Evolutionary conservation across 2,797 vertebrate genomes (phyloP).

Genomic region (Trachops cirrhosus): DNA sequence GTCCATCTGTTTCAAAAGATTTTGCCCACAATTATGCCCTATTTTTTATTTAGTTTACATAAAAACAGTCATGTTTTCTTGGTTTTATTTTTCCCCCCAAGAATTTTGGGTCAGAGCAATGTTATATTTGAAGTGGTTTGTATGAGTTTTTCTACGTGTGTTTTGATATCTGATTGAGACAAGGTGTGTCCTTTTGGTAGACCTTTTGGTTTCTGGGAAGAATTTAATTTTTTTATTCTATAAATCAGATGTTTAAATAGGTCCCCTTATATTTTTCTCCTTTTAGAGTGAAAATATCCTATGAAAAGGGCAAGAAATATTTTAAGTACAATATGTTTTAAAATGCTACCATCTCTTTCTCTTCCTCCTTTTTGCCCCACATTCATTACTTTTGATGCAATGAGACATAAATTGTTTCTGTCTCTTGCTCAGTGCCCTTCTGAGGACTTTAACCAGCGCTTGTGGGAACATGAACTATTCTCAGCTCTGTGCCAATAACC

Average conservation of each 20-base stretch:
- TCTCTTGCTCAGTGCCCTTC: not conserved
- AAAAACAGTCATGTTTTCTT: slow-evolving; percentile 35
- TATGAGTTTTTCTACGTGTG: slow-evolving; percentile 39
- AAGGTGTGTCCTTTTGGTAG: slow-evolving; percentile 34
- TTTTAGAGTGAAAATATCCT: slow-evolving; percentile 18
- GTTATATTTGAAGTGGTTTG: slow-evolving; percentile 32
- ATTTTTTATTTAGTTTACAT: slow-evolving; percentile 46
- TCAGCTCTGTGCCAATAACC: not conserved
- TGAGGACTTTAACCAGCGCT: not conserved
- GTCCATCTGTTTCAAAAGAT: slow-evolving; percentile 40
- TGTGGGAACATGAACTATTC: not conserved
- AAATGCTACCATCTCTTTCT: not conserved
- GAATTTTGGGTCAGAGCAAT: slow-evolving; percentile 26
- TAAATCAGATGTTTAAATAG: slow-evolving; percentile 10
- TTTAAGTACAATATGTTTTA: not conserved
- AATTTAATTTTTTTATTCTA: slow-evolving; percentile 28
- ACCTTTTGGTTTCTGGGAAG: slow-evolving; percentile 29
- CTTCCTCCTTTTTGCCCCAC: not conserved
- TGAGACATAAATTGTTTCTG: not conserved
- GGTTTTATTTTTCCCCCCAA: not conserved
- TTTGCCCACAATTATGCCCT: slow-evolving; percentile 29
- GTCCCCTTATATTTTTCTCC: not conserved
- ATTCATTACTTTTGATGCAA: not conserved
- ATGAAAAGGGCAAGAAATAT: not conserved
- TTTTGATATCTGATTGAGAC: slow-evolving; percentile 34